phyloP scores from a whole-genome alignment of 2,797 vertebrate genomes.

The Megaceryle alcyon region DNA sequence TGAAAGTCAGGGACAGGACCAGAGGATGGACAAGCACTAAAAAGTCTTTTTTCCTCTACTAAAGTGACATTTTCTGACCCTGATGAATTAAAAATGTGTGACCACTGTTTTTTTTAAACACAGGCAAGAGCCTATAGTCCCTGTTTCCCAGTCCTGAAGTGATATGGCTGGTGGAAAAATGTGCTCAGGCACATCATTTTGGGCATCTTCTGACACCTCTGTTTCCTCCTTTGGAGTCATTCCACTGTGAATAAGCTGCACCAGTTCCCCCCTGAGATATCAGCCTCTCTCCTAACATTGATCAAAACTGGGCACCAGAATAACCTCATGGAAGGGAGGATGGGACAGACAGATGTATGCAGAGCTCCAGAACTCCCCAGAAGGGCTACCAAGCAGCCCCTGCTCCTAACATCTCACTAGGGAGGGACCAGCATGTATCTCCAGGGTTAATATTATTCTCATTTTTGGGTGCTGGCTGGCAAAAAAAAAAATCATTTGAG shows the following conservation, averaged over 20 bases:
- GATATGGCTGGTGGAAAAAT: rapidly evolving
- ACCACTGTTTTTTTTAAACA: neutral
- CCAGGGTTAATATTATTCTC: neutral
- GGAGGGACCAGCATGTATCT: neutral
- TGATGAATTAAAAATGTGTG: neutral
- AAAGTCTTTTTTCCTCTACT: neutral
- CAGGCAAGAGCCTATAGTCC: neutral
- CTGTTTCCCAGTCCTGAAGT: neutral
- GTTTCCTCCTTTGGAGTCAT: neutral
- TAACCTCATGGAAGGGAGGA: neutral
- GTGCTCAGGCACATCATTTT: neutral
- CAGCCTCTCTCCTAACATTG: neutral
- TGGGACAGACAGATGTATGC: neutral
- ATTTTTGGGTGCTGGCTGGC: neutral
- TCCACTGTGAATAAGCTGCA: neutral
- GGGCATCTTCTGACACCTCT: neutral
- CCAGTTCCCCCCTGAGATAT: neutral
- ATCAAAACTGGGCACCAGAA: neutral
- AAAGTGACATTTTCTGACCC: neutral
- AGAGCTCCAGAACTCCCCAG: neutral
- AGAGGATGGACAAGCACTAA: neutral
- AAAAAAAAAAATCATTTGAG: rapidly evolving
- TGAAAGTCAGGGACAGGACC: neutral
- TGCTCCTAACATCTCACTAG: neutral
- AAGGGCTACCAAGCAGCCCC: neutral